Base-by-base conservation (phyloP, 2,113 vertebrate genomes). In the Agapornis roseicollis region DNA sequence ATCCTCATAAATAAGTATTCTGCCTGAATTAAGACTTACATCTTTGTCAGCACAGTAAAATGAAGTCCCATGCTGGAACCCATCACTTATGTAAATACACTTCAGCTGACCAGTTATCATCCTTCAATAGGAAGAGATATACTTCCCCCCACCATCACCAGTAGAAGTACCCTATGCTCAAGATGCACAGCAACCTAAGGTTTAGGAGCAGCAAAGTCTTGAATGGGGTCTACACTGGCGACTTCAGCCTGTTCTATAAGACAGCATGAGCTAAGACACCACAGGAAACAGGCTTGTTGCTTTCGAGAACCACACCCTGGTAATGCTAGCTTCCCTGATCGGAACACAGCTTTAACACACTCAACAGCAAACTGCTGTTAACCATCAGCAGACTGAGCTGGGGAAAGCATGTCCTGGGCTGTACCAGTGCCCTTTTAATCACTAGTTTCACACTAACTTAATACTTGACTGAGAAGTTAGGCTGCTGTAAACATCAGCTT, bases 321-420 rank as follows among this genome's bases (percentile, higher is more conserved):
- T 1, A 53, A 11, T 0, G 27, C 53, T 1, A 13, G 89, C 22
- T 81, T 74, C 91, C 91, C 93, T 6, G 4, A 1, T 6, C 88
- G 1, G 20, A n/a, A 1, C 58, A 4, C 0, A 1, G 42, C 2
- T 50, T 41, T 46, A 88, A 69, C 82, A 52, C 73, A 1, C 37
- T 28, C 61, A 18, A 3, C 6, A 29, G 52, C 24, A 1, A 2
- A 3, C 35, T 9, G 74, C 71, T 44, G 23, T 1, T 25, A 81
- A 6, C 52, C 9, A 46, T 7, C 69, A 41, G 50, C 3, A 0
- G 4, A 3, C 25, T 0, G 1, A 19, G 53, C 58, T 5, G 64
- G 27, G 63, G 7, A 47, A 20, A 24, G 19, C 41, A 29, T 3
- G 14, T 11, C 88, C 85, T 23, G 23, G 15, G 37, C 82, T 24